Conservation (phyloP, 2,797 vertebrate species). For the Carduelis carduelis region DNA sequence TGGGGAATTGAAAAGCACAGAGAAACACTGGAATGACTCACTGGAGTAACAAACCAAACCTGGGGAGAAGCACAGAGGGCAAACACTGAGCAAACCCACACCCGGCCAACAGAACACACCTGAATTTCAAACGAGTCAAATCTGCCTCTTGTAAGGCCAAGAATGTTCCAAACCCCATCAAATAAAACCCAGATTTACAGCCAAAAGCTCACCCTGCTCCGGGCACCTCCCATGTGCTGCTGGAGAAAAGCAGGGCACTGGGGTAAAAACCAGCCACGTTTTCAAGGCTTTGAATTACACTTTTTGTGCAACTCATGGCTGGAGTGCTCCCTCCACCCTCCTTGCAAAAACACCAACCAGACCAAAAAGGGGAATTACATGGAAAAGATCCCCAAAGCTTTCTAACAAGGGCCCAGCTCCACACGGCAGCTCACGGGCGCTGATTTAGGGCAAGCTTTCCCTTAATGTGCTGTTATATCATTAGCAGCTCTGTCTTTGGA, state of each 20-base stretch:
- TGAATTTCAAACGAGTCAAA: neutral
- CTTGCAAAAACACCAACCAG: neutral
- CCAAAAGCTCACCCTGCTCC: neutral
- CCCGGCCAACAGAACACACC: neutral
- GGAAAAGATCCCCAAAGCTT: neutral
- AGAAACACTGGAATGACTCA: neutral
- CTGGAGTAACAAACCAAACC: neutral
- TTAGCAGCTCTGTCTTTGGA: constrained; percentile 54
- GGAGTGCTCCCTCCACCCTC: neutral
- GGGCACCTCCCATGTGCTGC: neutral
- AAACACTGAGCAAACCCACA: constrained; percentile 7
- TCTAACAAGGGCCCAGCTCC: neutral
- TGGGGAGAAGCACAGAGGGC: neutral
- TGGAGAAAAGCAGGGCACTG: neutral
- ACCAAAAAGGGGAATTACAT: neutral
- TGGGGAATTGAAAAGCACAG: neutral
- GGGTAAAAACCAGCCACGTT: fast-evolving
- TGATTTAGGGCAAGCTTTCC: constrained; percentile 48
- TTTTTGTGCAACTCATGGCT: neutral
- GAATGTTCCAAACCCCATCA: neutral
- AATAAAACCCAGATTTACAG: neutral
- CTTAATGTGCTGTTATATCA: constrained; percentile 41
- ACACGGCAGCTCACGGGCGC: neutral
- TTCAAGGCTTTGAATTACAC: neutral
- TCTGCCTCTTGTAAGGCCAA: neutral